These are phyloP conservation scores for Morphnarchus princeps DNA, from an alignment of 2,113 vertebrate species.

Conservation along the genomic window DNA sequence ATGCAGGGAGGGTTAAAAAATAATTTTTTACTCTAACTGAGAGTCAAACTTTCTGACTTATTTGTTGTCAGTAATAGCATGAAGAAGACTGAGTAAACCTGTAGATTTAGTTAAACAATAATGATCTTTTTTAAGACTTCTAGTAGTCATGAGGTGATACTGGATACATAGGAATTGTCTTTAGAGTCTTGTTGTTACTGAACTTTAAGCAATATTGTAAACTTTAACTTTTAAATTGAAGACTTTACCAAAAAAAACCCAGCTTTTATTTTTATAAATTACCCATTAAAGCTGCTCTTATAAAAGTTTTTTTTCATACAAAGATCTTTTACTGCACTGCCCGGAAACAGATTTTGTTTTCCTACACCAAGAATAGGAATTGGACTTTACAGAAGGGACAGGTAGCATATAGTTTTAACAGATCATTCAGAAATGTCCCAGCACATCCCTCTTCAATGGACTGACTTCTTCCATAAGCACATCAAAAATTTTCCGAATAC, in stretches of 20 bases:
- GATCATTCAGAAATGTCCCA: not conserved
- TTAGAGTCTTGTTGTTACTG: not conserved
- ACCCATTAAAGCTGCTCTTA: not conserved
- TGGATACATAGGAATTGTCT: not conserved
- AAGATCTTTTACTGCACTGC: not conserved
- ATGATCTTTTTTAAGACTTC: not conserved
- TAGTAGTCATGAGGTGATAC: not conserved
- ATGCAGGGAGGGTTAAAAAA: not conserved
- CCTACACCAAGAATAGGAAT: not conserved
- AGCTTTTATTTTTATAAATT: not conserved
- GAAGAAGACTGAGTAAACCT: not conserved
- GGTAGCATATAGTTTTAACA: not conserved
- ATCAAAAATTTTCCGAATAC: not conserved
- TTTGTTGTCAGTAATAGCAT: not conserved
- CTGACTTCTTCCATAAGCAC: not conserved
- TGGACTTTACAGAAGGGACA: not conserved
- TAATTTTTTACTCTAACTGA: not conserved
- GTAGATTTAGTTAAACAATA: not conserved
- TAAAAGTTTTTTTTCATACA: too few relatives aligned
- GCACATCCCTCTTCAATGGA: not conserved
- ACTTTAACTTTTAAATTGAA: not conserved
- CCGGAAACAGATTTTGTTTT: not conserved
- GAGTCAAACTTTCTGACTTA: not conserved
- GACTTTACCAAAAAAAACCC: not conserved
- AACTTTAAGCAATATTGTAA: not conserved